phyloP scores from a whole-genome alignment of 2,797 vertebrate species.

The Poecilia picta region DNA sequence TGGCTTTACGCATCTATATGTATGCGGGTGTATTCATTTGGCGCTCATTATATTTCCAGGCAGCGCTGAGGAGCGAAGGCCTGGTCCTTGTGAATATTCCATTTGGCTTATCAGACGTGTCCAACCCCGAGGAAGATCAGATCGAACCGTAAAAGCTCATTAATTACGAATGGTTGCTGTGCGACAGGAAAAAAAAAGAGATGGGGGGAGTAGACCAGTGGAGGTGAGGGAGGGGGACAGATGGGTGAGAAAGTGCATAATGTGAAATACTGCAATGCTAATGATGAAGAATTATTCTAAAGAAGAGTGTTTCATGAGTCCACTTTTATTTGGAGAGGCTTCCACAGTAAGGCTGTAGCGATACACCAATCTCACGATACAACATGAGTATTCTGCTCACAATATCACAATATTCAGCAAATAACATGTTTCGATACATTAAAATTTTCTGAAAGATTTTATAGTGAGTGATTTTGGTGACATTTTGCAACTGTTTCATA shows the following conservation, averaged over 20 bases:
- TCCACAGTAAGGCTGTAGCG: too few relatives aligned
- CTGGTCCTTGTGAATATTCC: conserved; percentile 70
- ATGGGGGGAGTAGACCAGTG: conserved; percentile 9
- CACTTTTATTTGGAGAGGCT: not conserved
- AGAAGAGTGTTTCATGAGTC: not conserved
- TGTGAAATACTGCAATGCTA: conserved; percentile 30
- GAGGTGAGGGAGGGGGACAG: conserved; percentile 40
- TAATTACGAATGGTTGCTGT: conserved; percentile 79
- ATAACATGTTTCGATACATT: too few relatives aligned
- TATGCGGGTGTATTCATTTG: conserved; percentile 46
- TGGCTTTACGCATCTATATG: conserved; percentile 4
- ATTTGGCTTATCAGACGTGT: conserved; percentile 79
- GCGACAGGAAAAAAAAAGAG: conserved; percentile 41
- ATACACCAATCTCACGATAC: too few relatives aligned
- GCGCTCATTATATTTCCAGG: conserved; percentile 80
- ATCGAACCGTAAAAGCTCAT: conserved; percentile 80
- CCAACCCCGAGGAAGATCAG: conserved; percentile 78
- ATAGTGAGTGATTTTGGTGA: too few relatives aligned
- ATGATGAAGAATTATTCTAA: conserved; percentile 34
- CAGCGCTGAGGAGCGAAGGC: conserved; percentile 55
- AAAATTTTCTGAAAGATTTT: too few relatives aligned
- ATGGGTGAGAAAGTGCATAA: conserved; percentile 40
- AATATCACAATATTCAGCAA: too few relatives aligned
- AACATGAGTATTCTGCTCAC: too few relatives aligned
- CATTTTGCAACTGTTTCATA: too few relatives aligned